A percentile compares a stretch with the other conserved stretches of the same genome.
phyloP scores from a whole-genome alignment of 2,888 invertebrate genomes.

The Aphidius colemani region DNA sequence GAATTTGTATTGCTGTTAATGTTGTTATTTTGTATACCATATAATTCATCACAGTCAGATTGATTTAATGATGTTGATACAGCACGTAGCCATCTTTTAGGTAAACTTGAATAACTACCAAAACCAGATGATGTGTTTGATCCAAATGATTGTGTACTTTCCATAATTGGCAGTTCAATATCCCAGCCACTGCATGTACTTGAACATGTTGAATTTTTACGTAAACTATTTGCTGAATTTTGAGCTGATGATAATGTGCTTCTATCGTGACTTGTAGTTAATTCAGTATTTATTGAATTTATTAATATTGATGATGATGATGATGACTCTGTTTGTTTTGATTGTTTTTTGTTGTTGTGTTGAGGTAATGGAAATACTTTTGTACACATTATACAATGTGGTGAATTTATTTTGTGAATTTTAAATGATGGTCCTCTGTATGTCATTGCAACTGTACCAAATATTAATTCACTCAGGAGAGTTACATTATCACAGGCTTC shows the following conservation, averaged over 20 bases:
- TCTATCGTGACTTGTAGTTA: neutral
- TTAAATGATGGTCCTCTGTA: slow-evolving; percentile 86
- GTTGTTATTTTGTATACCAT: slow-evolving; percentile 46
- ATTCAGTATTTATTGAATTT: slow-evolving; percentile 25
- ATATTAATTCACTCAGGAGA: slow-evolving; percentile 87
- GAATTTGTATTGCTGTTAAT: slow-evolving; percentile 35
- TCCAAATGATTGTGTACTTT: slow-evolving; percentile 39
- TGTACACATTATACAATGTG: slow-evolving; percentile 59
- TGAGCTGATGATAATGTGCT: slow-evolving; percentile 46
- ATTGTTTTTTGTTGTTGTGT: slow-evolving; percentile 24
- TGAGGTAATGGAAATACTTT: slow-evolving; percentile 54
- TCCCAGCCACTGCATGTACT: slow-evolving; percentile 55
- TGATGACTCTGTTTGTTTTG: slow-evolving; percentile 46
- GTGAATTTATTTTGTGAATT: slow-evolving; percentile 64
- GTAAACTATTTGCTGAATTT: slow-evolving; percentile 43
- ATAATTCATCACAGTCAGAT: slow-evolving; percentile 54
- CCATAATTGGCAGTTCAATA: slow-evolving; percentile 46
- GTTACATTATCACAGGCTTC: slow-evolving; percentile 66
- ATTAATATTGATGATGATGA: slow-evolving; percentile 49
- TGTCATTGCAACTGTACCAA: slow-evolving; percentile 88
- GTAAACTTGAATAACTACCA: slow-evolving; percentile 64
- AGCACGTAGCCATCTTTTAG: slow-evolving; percentile 64
- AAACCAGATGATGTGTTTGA: slow-evolving; percentile 44
- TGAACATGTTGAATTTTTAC: slow-evolving; percentile 53
- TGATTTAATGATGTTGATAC: slow-evolving; percentile 64